Base-by-base conservation (phyloP, 2,797 vertebrate genomes). In the Rhabdomys pumilio region DNA sequence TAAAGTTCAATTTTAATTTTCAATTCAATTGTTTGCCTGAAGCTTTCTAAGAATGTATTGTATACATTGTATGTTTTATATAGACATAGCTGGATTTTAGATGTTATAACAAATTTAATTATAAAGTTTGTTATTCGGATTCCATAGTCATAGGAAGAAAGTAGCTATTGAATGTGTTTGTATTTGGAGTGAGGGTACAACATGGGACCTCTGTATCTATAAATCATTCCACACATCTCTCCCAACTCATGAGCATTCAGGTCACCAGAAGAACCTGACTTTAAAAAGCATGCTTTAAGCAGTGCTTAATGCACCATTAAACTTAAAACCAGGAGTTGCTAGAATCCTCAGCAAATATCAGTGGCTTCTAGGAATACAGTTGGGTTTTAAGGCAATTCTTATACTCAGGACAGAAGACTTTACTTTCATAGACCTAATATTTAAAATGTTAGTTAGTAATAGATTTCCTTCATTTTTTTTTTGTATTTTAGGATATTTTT, bases 31-130 rank as follows among this genome's bases (percentile, higher is more conserved):
- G 29, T 87, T 94, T 93, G 91, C 41, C 47, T 44, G 31, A 79
- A 61, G 14, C 59, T 44, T 94, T 94, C 87, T 90, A 72, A 82
- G 47, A 93, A 63, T 73, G 2, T 57, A 14, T 67, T 80, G 0
- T 80, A 41, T 91, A 89, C 10, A 88, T 73, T 59, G 10, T 73
- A 24, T 73, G 15, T 41, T 34, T 59, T 44, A 44, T 76, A 47
- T 34, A 73, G 65, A 53, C 10, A 82, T 65, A 89, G 63, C 38
- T 65, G 44, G 88, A 67, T 47, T 83, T 89, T 93, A 81, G 11
- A 65, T 90, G 92, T 95, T 53, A 80, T 77, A 80, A 59, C 44
- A 96, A 90, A 95, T 93, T 76, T 77, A 90, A 65, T 94, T 34
- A 31, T 92, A 86, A 92, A 94, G 90, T 63, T 44, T n/a, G 7